A percentile compares a stretch with the other conserved stretches of the same genome.
Conservation (phyloP, 2,113 vertebrate species). For the Paralichthys olivaceus region DNA sequence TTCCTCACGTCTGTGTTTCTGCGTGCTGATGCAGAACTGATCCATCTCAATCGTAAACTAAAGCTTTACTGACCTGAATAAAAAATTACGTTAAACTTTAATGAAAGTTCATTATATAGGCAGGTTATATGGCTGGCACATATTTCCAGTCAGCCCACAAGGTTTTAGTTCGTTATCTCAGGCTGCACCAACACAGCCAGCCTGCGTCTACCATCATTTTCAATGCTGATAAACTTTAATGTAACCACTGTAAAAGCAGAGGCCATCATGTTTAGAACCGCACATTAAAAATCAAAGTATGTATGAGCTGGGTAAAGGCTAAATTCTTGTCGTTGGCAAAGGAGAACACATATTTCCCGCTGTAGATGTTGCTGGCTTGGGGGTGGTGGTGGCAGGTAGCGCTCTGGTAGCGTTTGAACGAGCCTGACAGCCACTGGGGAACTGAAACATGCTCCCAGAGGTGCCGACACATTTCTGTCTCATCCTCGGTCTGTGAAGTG, state of each 20-base stretch:
- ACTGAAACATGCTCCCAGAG: slow-evolving; percentile 39
- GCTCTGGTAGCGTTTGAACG: slow-evolving; percentile 7
- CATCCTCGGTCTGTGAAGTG: slow-evolving; percentile 4
- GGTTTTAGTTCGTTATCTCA: neutral
- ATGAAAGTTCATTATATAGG: neutral
- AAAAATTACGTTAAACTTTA: neutral
- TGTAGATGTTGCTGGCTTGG: neutral
- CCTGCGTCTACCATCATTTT: neutral
- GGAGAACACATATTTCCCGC: neutral
- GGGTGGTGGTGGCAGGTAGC: neutral
- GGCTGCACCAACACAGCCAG: neutral
- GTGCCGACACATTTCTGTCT: slow-evolving; percentile 52
- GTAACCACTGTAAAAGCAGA: neutral
- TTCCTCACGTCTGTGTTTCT: no score
- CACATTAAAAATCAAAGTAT: neutral
- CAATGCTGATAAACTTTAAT: slow-evolving; percentile 8
- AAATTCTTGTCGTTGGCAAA: neutral
- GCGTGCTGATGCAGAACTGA: neutral
- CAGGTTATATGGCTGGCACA: neutral
- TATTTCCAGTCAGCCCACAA: neutral
- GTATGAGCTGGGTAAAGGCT: neutral
- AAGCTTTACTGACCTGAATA: neutral
- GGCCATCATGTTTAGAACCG: neutral
- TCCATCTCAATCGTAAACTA: neutral
- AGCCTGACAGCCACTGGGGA: slow-evolving; percentile 10